Conservation (phyloP, 2,797 vertebrate species). For the Linurgus olivaceus region DNA sequence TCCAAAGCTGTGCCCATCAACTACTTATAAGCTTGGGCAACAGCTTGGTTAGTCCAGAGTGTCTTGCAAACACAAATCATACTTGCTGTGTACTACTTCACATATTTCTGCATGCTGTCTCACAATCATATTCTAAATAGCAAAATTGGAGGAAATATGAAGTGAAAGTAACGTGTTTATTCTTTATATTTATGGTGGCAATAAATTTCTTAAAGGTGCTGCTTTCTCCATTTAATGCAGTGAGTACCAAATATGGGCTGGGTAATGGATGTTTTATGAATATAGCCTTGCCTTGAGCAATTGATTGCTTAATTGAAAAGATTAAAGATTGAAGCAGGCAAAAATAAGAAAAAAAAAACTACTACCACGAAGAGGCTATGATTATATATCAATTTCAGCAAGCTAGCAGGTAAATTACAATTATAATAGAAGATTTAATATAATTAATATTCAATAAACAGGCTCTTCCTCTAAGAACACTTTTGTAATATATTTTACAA, state of each 20-base stretch:
- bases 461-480: not conserved
- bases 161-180: slow-evolving; percentile 4
- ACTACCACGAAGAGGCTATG: not conserved
- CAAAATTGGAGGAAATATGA: not conserved
- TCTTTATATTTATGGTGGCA: not conserved
- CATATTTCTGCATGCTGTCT: not conserved
- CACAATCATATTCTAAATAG: not conserved
- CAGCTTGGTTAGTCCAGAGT: not conserved
- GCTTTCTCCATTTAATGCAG: not conserved
- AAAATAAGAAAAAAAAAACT: not conserved
- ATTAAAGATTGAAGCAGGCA: not conserved
- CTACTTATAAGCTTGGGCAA: not conserved
- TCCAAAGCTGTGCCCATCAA: not conserved
- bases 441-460: not conserved
- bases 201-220: slow-evolving; percentile 1
- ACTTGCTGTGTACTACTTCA: not conserved
- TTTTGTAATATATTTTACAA: not conserved
- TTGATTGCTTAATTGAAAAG: not conserved
- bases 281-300: not conserved
- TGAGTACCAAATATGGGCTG: not conserved
- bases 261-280: slow-evolving; percentile 29
- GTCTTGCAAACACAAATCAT: not conserved
- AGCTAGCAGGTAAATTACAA: not conserved
- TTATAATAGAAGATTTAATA: not conserved
- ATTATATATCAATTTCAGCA: not conserved